Evolutionary conservation across 2,797 vertebrate species (phyloP).

Genomic region (Podarcis siculus): DNA sequence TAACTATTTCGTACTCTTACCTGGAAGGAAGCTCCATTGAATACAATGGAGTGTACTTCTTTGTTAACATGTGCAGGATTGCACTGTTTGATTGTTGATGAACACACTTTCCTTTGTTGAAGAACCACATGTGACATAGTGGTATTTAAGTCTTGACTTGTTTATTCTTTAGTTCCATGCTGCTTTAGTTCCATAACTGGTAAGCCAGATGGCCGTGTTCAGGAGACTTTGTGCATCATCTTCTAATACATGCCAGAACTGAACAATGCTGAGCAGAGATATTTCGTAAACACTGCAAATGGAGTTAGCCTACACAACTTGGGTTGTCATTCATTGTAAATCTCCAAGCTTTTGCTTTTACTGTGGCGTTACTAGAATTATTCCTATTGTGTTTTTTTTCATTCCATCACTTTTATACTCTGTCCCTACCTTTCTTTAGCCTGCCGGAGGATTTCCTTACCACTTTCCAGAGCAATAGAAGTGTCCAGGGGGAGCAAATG

Average conservation of each 20-base stretch:
- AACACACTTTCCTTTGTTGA: not conserved
- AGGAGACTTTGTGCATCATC: not conserved
- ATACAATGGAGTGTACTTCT: not conserved
- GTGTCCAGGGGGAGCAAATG: not conserved
- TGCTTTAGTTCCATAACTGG: not conserved
- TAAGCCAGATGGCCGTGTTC: accelerated
- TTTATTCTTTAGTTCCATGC: not conserved
- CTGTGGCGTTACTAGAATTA: not conserved
- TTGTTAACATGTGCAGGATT: not conserved
- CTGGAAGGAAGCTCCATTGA: not conserved
- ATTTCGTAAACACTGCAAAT: not conserved
- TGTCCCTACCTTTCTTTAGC: not conserved
- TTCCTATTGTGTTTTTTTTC: not conserved
- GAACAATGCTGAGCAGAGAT: not conserved
- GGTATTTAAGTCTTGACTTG: not conserved
- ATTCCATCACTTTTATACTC: not conserved
- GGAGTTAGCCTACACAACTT: not conserved
- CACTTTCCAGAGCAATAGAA: not conserved
- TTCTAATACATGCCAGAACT: not conserved
- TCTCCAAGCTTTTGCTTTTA: not conserved
- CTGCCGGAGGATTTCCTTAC: not conserved
- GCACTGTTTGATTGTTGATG: not conserved
- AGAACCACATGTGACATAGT: not conserved
- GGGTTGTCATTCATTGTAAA: slow-evolving; percentile 2
- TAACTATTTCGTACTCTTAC: not conserved